Percentiles rank a stretch among this genome's conserved stretches.
Conservation (phyloP, 2,888 invertebrate genomes). For the Chrysolina haemoptera region DNA sequence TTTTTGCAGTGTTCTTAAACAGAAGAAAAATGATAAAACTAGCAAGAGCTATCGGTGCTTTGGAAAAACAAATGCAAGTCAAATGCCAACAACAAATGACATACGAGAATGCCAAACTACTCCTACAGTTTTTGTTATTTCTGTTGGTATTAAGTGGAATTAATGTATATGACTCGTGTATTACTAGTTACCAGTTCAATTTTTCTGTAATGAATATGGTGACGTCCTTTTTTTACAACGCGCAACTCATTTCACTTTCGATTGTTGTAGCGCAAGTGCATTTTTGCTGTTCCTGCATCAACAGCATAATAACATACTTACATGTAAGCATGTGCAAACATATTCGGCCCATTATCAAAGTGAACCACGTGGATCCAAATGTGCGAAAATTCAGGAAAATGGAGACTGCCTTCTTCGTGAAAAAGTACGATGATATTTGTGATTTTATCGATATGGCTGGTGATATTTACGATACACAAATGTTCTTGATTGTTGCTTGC, state of each 20-base stretch:
- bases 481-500: constrained; percentile 36
- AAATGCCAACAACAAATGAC: constrained; percentile 28
- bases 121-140: constrained; percentile 6
- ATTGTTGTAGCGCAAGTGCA: constrained; percentile 36
- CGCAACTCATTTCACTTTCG: constrained; percentile 24
- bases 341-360: background rate
- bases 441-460: constrained; percentile 40
- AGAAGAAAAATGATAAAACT: constrained; percentile 33
- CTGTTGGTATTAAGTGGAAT: background rate
- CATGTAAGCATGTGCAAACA: constrained; percentile 31
- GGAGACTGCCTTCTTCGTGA: constrained; percentile 39
- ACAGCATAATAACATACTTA: constrained; percentile 24
- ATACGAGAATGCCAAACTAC: constrained; percentile 17
- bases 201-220: constrained; percentile 2
- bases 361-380: background rate
- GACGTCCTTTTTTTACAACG: constrained; percentile 1
- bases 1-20: constrained; percentile 32
- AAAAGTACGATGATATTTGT: constrained; percentile 46
- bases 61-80: constrained; percentile 34
- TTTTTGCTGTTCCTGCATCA: constrained; percentile 34
- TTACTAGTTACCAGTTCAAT: background rate
- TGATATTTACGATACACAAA: constrained; percentile 55
- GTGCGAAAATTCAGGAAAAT: background rate
- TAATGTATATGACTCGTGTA: background rate
- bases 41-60: constrained; percentile 23